Conservation (phyloP, 1,140 invertebrate species). For the Apis laboriosa region DNA sequence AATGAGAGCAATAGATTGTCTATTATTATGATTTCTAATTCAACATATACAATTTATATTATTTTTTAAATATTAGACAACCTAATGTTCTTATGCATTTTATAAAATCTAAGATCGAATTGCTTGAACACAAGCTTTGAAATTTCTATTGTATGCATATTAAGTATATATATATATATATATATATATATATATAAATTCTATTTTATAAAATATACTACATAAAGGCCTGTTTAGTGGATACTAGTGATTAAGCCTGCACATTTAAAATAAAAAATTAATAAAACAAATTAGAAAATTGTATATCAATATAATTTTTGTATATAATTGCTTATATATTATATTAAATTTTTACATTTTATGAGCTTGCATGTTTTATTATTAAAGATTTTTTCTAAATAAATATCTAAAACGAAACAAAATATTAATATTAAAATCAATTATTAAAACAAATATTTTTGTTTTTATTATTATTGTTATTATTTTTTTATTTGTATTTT, state of each 20-base stretch:
- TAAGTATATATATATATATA: constrained; percentile 27
- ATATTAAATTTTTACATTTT: neutral
- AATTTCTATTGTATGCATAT: constrained; percentile 50
- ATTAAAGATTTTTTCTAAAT: neutral
- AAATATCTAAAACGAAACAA: constrained; percentile 24
- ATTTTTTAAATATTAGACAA: constrained; percentile 60
- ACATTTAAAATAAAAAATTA: constrained; percentile 52
- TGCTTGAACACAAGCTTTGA: constrained; percentile 59
- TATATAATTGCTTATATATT: neutral
- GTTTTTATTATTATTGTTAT: neutral
- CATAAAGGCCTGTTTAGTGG: constrained; percentile 66
- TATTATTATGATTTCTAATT: constrained; percentile 50
- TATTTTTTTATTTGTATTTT: neutral
- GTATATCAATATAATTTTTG: neutral
- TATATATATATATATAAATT: constrained; percentile 15
- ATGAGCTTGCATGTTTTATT: constrained; percentile 4
- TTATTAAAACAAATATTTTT: constrained; percentile 16
- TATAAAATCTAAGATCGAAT: constrained; percentile 71
- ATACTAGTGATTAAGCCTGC: constrained; percentile 59
- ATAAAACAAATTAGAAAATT: constrained; percentile 13
- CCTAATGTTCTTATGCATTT: constrained; percentile 63
- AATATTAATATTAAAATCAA: neutral
- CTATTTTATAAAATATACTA: constrained; percentile 59
- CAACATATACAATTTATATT: constrained; percentile 59
- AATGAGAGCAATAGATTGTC: constrained; percentile 58